Evolutionary conservation across 2,888 invertebrate genomes (phyloP).

Genomic region (Labia minor): DNA sequence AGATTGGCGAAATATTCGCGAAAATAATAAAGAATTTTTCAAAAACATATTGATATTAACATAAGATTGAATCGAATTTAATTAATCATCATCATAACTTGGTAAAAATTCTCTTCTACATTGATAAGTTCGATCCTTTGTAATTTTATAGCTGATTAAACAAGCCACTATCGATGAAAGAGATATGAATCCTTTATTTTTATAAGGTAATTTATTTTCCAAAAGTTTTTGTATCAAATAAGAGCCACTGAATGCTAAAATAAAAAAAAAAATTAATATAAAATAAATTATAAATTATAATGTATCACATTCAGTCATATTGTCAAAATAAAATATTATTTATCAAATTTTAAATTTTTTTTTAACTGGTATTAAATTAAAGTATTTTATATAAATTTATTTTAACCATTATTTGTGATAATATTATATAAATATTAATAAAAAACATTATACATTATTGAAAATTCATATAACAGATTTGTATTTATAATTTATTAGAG

Average conservation of each 20-base stretch:
- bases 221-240: constrained; percentile 38
- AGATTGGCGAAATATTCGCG: background rate
- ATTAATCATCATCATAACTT: background rate
- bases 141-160: constrained; percentile 35
- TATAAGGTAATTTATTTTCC: constrained; percentile 34
- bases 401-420: no score
- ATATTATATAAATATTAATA: no score
- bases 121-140: constrained; percentile 32
- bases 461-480: no score
- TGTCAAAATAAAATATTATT: no score
- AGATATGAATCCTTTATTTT: constrained; percentile 34
- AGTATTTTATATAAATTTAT: no score
- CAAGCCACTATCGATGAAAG: constrained; percentile 31
- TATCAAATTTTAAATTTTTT: no score
- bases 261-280: constrained; percentile 19
- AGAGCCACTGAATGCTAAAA: constrained; percentile 37
- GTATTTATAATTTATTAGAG: no score
- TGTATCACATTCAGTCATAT: no score
- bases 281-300: background rate
- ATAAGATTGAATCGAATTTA: constrained; percentile 37
- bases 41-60: constrained; percentile 26
- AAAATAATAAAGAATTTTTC: constrained; percentile 14
- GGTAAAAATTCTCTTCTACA: background rate
- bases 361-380: no score
- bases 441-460: no score